These are phyloP conservation scores for Enteromius unitaeniatus DNA, from an alignment of 2,797 vertebrate genomes.

Conservation along the genomic window DNA sequence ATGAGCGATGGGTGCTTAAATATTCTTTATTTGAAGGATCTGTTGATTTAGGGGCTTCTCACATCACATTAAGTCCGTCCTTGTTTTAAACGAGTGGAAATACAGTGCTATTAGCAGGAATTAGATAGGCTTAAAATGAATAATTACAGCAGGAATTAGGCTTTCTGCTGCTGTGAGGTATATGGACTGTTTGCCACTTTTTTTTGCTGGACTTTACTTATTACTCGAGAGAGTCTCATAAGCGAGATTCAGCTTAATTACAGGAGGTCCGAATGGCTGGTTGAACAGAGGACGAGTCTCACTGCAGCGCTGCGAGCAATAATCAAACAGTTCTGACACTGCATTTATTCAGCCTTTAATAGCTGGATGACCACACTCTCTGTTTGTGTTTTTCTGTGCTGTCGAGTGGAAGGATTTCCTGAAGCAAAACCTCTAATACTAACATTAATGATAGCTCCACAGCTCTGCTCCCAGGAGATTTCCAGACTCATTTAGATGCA, in stretches of 20 bases:
- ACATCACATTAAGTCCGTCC: background rate
- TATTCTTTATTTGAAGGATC: slow-evolving; percentile 6
- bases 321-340: slow-evolving; percentile 24
- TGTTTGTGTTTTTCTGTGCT: slow-evolving; percentile 18
- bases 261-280: background rate
- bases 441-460: slow-evolving; percentile 7
- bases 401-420: slow-evolving; percentile 20
- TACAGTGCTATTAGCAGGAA: slow-evolving; percentile 13
- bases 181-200: background rate
- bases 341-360: slow-evolving; percentile 7
- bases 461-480: slow-evolving; percentile 25
- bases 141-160: slow-evolving; percentile 13
- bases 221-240: slow-evolving; percentile 2
- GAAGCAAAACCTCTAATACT: slow-evolving; percentile 22
- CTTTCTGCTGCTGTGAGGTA: background rate
- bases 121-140: slow-evolving; percentile 20
- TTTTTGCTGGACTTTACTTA: slow-evolving; percentile 26
- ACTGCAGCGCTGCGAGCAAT: background rate
- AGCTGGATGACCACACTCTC: slow-evolving; percentile 9
- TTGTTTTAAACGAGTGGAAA: slow-evolving; percentile 7
- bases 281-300: slow-evolving; percentile 4
- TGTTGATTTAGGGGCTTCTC: slow-evolving; percentile 13
- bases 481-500: background rate
- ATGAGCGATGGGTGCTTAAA: background rate
- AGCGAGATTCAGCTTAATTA: background rate